Conservation (phyloP, 1,140 invertebrate genomes). For the Helicoverpa zea region DNA sequence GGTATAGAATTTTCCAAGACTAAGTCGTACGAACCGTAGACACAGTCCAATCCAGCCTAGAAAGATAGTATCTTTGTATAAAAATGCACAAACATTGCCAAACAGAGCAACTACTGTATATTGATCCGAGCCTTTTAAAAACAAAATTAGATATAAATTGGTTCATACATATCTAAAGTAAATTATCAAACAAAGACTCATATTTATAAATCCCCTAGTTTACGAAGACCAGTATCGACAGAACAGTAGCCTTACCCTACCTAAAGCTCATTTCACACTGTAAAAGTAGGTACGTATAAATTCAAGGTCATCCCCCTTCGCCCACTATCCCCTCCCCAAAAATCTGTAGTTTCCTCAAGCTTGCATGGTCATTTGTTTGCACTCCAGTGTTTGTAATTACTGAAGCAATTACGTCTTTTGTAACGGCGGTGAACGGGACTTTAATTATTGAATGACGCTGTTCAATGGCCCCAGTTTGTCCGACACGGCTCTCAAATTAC, state of each 20-base stretch:
- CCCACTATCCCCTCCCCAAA: not conserved
- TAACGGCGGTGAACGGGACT: constrained; percentile 52
- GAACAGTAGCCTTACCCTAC: too few relatives aligned
- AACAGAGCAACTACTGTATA: not conserved
- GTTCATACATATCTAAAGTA: too few relatives aligned
- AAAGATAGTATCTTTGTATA: too few relatives aligned
- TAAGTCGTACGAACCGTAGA: too few relatives aligned
- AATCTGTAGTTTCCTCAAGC: not conserved
- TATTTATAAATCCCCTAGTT: too few relatives aligned
- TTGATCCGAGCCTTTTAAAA: not conserved
- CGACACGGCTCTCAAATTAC: not conserved
- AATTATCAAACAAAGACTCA: too few relatives aligned
- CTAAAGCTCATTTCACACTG: too few relatives aligned
- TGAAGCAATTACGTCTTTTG: constrained; percentile 56
- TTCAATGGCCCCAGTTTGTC: constrained; percentile 43
- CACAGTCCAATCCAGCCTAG: too few relatives aligned
- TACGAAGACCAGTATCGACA: too few relatives aligned
- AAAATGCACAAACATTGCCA: too few relatives aligned
- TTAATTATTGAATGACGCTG: constrained; percentile 53
- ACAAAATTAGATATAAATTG: too few relatives aligned
- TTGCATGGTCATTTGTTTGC: constrained; percentile 20
- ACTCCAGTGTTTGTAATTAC: constrained; percentile 44
- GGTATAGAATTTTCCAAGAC: too few relatives aligned
- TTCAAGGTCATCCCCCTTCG: not conserved
- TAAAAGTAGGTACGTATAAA: not conserved